phyloP scores from a whole-genome alignment of 1,140 invertebrate species.

The Rhynchophorus ferrugineus region DNA sequence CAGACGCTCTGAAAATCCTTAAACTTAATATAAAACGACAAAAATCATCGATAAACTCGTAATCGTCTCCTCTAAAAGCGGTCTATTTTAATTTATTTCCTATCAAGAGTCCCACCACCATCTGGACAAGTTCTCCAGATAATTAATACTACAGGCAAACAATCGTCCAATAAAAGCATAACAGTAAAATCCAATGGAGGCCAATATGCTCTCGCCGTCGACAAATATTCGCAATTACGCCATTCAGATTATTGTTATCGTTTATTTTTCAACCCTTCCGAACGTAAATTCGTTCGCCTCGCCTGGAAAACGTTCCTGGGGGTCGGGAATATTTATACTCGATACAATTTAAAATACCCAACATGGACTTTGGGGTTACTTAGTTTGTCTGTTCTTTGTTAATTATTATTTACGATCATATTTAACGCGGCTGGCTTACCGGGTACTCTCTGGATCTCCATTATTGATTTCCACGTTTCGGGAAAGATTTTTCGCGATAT shows the following conservation, averaged over 20 bases:
- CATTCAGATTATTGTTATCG: background rate
- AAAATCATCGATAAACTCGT: too few relatives aligned
- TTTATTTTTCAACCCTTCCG: background rate
- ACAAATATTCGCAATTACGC: background rate
- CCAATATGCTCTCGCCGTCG: background rate
- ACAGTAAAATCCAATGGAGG: background rate
- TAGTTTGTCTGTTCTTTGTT: background rate
- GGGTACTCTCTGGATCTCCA: too few relatives aligned
- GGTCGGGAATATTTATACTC: background rate
- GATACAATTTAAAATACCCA: background rate
- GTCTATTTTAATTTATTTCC: too few relatives aligned
- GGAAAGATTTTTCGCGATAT: too few relatives aligned
- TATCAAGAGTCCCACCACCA: too few relatives aligned
- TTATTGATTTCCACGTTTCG: too few relatives aligned
- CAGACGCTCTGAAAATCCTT: too few relatives aligned
- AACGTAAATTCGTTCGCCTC: background rate
- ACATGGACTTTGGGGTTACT: background rate
- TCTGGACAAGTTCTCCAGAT: background rate
- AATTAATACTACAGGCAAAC: background rate
- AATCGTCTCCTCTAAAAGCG: too few relatives aligned
- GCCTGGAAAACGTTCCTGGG: background rate
- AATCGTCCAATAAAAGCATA: background rate
- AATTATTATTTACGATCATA: background rate
- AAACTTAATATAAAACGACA: too few relatives aligned
- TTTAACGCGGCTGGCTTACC: too few relatives aligned